Base-by-base conservation (phyloP, 1,140 invertebrate species). In the Drosophila neocordata region DNA sequence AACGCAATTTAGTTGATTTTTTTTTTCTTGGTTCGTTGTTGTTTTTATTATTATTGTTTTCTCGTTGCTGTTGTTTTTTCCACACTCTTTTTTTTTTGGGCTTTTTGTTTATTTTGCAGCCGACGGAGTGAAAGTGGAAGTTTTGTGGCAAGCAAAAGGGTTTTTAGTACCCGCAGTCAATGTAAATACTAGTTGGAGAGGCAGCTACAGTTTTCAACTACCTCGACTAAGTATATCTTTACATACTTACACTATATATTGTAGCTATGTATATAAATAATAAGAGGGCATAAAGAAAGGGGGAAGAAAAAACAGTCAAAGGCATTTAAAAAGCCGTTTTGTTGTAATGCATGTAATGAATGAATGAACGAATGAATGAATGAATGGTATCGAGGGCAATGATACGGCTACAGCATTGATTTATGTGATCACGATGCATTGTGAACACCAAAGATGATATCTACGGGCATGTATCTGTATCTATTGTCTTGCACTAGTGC, bases 361-460 rank as follows among this genome's bases (percentile, higher is more conserved):
- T 31, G 27, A 31, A 31, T 31, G 27, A 31, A 31, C 6, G 60
- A 64, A 55, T 51, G 76, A 53, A 59, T 75, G 64, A 69, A 64
- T 73, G 77, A 69, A 61, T 73, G 73, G 73, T 71, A 85, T 80
- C 74, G 82, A 72, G 81, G 81, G 81, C 78, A 81, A 81, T 81
- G 78, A 77, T 81, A 81, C 78, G 78, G 63, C 73, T 41, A 53
- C 67, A 63, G 56, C 82, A 87, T 82, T 85, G 81, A 85, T 87
- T 85, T 85, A 85, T 85, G 81, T 56, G 82, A 64, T 72, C 79
- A 81, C 57, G 73, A 63, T 76, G 73, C 48, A 12, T 44, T 37
- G 66, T 18, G 63, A 60, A 77, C 55, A 59, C 44, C 60, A 65
- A 27, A 70, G 52, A 59, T 59, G 61, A 67, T 72, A 76, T 76